Evolutionary conservation across 2,113 vertebrate genomes (phyloP), one percentile per base, ranked within the genome.

Genomic region (Orthonyx spaldingii): DNA sequence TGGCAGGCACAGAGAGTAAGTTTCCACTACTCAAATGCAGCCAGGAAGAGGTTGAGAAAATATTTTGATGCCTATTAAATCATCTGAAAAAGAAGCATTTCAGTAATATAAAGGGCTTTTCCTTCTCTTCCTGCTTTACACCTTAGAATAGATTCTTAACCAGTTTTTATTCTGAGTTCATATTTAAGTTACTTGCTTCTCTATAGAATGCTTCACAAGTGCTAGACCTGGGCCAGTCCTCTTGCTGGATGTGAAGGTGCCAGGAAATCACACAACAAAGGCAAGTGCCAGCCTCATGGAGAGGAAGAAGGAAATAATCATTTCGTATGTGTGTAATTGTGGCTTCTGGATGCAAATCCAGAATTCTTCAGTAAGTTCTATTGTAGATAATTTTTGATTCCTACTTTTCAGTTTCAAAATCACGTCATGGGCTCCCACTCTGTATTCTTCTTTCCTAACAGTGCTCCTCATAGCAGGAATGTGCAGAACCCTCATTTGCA

Each of bases 401-500:
- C 33, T 70, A 65, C 13, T 50, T 76, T 87, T 88, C 28, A 28
- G 4, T 79, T 90, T 78, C 39, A 78, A 91, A 78, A 63, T 84
- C 20, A 21, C 0, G 0, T 49, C 6, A 35, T 2, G 5, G 35
- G 10, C 6, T 75, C 24, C 13, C 37, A 11, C 16, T 72, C 46
- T 35, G 13, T 64, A 33, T 3, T 44, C 3, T 41, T 6, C 32
- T 57, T 87, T 41, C 17, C 32, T 4, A 1, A 11, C 4, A 30
- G 2, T 17, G 17, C 10, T 69, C n/a, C 26, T 35, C 27, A 19
- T 2, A 57, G 18, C 0, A 0, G 22, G 23, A 72, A 68, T 17
- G 18, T 18, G 7, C 53, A 82, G 74, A 82, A 33, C 12, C 19
- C 13, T 87, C 37, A 41, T 61, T 37, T 65, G 33, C 47, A 76